phyloP scores from a whole-genome alignment of 2,888 invertebrate genomes.

The Drepana falcataria region DNA sequence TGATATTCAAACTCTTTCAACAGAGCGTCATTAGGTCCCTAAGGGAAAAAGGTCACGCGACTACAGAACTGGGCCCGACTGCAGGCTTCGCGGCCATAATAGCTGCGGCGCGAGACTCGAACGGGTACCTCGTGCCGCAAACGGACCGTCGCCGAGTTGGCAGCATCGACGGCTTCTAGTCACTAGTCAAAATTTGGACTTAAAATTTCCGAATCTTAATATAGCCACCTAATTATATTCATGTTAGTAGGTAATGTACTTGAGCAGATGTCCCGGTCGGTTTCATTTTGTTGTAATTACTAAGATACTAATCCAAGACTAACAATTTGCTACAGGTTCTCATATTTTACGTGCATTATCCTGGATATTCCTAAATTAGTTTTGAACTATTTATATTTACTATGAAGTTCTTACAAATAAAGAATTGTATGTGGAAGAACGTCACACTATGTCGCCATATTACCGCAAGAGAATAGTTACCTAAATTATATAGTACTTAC shows the following conservation, averaged over 20 bases:
- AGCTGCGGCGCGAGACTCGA: constrained; percentile 64
- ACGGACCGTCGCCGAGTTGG: constrained; percentile 73
- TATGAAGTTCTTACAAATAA: too few relatives aligned
- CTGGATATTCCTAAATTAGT: too few relatives aligned
- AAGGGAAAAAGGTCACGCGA: constrained; percentile 70
- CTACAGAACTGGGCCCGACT: constrained; percentile 56
- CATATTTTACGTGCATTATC: too few relatives aligned
- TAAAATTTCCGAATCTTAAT: too few relatives aligned
- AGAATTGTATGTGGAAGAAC: too few relatives aligned
- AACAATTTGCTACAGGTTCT: too few relatives aligned
- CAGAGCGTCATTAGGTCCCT: constrained; percentile 68
- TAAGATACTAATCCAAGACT: too few relatives aligned
- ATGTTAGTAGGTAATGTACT: background rate
- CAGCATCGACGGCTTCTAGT: constrained; percentile 63
- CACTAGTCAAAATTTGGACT: background rate
- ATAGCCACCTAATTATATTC: too few relatives aligned
- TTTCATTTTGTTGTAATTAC: too few relatives aligned
- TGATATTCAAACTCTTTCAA: background rate
- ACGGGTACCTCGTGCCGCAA: constrained; percentile 47
- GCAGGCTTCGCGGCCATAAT: constrained; percentile 83
- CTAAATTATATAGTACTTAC: background rate
- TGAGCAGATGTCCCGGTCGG: background rate
- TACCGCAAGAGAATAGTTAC: too few relatives aligned
- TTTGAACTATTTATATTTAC: too few relatives aligned
- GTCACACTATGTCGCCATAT: too few relatives aligned